phyloP scores from a whole-genome alignment of 2,797 vertebrate species.

The Hyperoplus immaculatus region DNA sequence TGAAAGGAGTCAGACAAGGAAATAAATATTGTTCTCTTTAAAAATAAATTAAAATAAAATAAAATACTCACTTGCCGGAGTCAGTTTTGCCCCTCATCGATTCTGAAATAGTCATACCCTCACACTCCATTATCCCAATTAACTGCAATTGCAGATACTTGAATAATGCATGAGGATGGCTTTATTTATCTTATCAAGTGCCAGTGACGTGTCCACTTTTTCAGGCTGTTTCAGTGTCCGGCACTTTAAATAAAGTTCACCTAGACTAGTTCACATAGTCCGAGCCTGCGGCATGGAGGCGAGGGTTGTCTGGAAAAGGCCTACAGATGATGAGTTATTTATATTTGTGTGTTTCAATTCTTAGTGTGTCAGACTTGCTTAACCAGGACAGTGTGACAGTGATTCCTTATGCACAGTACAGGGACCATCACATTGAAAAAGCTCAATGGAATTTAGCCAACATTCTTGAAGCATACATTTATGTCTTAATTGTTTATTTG shows the following conservation, averaged over 20 bases:
- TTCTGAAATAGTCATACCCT: slow-evolving; percentile 57
- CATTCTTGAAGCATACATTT: too few species aligned
- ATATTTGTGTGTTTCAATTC: too few species aligned
- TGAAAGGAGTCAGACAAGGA: slow-evolving; percentile 74
- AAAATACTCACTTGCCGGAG: slow-evolving; percentile 13
- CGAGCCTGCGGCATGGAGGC: slow-evolving; percentile 45
- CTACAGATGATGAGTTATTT: too few species aligned
- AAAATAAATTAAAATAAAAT: too few species aligned
- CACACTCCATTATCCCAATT: slow-evolving; percentile 45
- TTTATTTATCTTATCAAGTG: slow-evolving; percentile 70
- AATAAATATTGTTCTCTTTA: slow-evolving; percentile 32
- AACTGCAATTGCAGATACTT: slow-evolving; percentile 47
- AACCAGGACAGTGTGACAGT: background rate
- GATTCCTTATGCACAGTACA: background rate
- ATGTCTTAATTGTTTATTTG: background rate
- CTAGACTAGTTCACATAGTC: slow-evolving; percentile 41
- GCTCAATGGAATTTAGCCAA: background rate
- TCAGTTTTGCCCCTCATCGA: slow-evolving; percentile 65
- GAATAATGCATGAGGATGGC: slow-evolving; percentile 68
- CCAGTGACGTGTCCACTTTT: slow-evolving; percentile 64
- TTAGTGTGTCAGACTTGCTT: background rate
- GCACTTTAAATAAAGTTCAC: slow-evolving; percentile 59
- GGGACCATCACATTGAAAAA: background rate
- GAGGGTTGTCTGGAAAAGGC: slow-evolving; percentile 9
- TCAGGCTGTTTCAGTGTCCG: slow-evolving; percentile 59